These are phyloP conservation scores for Meandrusa payeni DNA, from an alignment of 2,888 invertebrate species.

Conservation along the genomic window DNA sequence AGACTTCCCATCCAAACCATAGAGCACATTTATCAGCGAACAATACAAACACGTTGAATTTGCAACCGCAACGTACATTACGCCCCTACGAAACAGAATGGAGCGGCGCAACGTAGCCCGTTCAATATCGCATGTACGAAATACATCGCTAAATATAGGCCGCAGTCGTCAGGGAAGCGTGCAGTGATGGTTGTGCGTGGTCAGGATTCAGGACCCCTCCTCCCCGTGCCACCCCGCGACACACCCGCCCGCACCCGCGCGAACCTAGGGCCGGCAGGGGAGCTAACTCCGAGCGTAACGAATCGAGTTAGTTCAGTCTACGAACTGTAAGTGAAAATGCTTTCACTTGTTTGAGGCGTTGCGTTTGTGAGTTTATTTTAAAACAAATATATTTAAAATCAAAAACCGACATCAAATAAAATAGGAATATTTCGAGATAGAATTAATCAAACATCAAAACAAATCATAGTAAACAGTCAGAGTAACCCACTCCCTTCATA, in stretches of 20 bases:
- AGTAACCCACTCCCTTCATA: too few species aligned
- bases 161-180: conserved; percentile 39
- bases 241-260: conserved; percentile 25
- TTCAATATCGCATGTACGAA: conserved; percentile 41
- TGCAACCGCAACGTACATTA: conserved; percentile 15
- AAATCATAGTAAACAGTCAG: too few species aligned
- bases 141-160: conserved; percentile 74
- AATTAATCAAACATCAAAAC: too few species aligned
- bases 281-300: conserved; percentile 47
- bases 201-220: conserved; percentile 58
- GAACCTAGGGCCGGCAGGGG: conserved; percentile 36
- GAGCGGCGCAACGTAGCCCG: conserved; percentile 31
- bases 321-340: conserved; percentile 18
- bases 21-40: conserved; percentile 11
- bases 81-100: conserved; percentile 17
- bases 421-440: too few species aligned
- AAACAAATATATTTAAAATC: too few species aligned
- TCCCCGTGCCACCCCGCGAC: conserved; percentile 32
- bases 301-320: conserved; percentile 27
- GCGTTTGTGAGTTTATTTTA: not conserved
- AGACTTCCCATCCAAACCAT: conserved; percentile 10
- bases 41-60: conserved; percentile 16
- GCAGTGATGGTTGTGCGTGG: conserved; percentile 67
- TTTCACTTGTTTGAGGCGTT: conserved; percentile 17
- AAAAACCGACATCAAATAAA: too few species aligned